Percentiles rank a stretch among this genome's conserved stretches.
Evolutionary conservation across 2,888 invertebrate species (phyloP).

Genomic region (Timema podura): DNA sequence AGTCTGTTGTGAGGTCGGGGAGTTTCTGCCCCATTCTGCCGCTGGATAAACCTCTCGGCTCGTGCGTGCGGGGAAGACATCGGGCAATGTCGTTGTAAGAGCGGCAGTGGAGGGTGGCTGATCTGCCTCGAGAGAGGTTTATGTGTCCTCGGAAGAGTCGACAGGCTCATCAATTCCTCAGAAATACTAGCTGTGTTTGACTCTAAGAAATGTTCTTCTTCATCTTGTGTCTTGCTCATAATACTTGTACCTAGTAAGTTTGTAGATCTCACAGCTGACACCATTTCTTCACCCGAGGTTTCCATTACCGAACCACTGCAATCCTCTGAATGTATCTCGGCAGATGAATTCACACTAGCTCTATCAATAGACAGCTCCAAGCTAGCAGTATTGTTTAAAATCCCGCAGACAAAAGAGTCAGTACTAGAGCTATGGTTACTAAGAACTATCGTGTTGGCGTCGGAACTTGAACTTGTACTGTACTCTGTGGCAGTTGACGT

Average conservation of each 20-base stretch:
- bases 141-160: slow-evolving; percentile 45
- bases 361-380: too few species aligned
- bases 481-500: slow-evolving; percentile 23
- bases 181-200: too few species aligned
- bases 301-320: too few species aligned
- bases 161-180: too few species aligned
- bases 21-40: slow-evolving; percentile 34
- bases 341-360: too few species aligned
- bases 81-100: slow-evolving; percentile 10
- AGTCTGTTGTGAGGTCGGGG: slow-evolving; percentile 41
- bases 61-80: slow-evolving; percentile 2
- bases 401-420: slow-evolving; percentile 24
- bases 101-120: slow-evolving; percentile 48
- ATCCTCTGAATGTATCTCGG: too few species aligned
- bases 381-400: too few species aligned
- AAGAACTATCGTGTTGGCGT: slow-evolving; percentile 24
- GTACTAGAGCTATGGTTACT: slow-evolving; percentile 27
- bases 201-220: too few species aligned
- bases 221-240: too few species aligned
- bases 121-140: slow-evolving; percentile 65
- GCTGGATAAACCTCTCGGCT: slow-evolving; percentile 7
- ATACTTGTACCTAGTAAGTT: too few species aligned
- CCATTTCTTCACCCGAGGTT: too few species aligned
- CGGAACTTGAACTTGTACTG: slow-evolving; percentile 28
- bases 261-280: too few species aligned